Conservation (phyloP, 2,797 vertebrate species). For the Sebastes steindachneri region DNA sequence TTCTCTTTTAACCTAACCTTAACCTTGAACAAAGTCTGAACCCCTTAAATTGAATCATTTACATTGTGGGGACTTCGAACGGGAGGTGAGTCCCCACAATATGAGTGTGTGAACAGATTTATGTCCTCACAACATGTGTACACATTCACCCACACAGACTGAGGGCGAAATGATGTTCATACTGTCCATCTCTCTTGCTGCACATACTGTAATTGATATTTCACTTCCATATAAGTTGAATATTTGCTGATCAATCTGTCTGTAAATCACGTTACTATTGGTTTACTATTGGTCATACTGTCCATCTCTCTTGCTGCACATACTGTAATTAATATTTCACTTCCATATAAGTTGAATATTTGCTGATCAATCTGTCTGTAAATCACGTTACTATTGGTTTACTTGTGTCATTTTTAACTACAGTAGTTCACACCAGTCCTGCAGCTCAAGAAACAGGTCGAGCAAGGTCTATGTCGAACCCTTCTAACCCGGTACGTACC, state of each 20-base stretch:
- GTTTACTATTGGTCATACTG: not conserved
- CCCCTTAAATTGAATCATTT: not conserved
- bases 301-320: not conserved
- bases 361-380: not conserved
- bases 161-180: not conserved
- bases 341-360: not conserved
- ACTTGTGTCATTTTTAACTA: not conserved
- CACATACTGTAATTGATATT: not conserved
- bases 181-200: not conserved
- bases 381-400: not conserved
- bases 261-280: not conserved
- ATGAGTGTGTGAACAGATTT: not conserved
- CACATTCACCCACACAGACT: not conserved
- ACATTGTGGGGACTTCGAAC: not conserved
- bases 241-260: not conserved
- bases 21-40: not conserved
- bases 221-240: not conserved
- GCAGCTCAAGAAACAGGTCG: constrained; percentile 2
- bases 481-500: constrained; percentile 6
- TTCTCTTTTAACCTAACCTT: not conserved
- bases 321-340: not conserved
- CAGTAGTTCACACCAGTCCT: not conserved
- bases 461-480: not conserved
- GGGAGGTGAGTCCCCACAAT: not conserved
- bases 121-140: not conserved